Evolutionary conservation across 2,888 invertebrate genomes (phyloP).

Genomic region (Liodrosophila aerea): DNA sequence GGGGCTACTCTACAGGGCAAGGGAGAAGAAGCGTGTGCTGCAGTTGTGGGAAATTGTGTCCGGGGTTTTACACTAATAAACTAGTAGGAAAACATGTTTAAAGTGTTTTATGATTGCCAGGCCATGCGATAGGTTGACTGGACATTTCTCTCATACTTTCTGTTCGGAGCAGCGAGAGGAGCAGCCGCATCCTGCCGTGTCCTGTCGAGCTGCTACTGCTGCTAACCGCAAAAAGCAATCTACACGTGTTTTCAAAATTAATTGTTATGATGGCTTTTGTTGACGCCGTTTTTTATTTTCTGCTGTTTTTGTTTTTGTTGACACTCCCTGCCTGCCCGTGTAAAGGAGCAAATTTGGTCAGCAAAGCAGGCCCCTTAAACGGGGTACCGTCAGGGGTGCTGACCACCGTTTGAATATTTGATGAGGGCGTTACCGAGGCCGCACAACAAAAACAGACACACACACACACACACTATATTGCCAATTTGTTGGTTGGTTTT

Average conservation of each 20-base stretch:
- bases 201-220: constrained; percentile 42
- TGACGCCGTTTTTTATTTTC: constrained; percentile 64
- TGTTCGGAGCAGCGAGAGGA: constrained; percentile 48
- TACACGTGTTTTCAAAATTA: constrained; percentile 79
- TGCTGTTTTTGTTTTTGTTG: constrained; percentile 30
- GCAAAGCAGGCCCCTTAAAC: background rate
- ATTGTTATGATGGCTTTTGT: constrained; percentile 78
- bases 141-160: too few species aligned
- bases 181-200: constrained; percentile 34
- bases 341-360: constrained; percentile 3
- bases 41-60: constrained; percentile 36
- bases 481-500: constrained; percentile 51
- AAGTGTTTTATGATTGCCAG: constrained; percentile 75
- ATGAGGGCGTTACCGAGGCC: constrained; percentile 65
- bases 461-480: constrained; percentile 42
- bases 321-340: constrained; percentile 12
- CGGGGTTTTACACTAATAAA: constrained; percentile 69
- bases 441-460: constrained; percentile 39
- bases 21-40: background rate
- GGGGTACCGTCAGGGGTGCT: constrained; percentile 25
- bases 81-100: constrained; percentile 74
- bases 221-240: constrained; percentile 79
- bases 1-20: constrained; percentile 8
- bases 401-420: constrained; percentile 74
- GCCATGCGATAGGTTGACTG: constrained; percentile 67